Base-by-base conservation (phyloP, 2,797 vertebrate species). In the Galago senegalensis region DNA sequence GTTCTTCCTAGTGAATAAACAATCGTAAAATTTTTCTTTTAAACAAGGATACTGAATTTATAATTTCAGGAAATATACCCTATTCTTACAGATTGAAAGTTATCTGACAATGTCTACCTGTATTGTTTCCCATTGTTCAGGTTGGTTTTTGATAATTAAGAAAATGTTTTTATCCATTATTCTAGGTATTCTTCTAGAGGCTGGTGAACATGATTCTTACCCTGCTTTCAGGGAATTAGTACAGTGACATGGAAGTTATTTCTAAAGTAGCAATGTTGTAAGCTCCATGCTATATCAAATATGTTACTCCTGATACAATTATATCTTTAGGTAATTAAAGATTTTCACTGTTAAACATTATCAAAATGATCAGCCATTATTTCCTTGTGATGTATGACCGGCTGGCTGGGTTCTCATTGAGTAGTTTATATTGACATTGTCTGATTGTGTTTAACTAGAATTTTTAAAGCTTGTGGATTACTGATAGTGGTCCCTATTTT, bases 1-100 rank as follows among this genome's bases (percentile, higher is more conserved):
- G 46, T 94, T 95, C 23, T 84, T 84, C 63, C 61, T 0, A 89
- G 31, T 95, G 40, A 95, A 12, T 53, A 53, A n/a, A n/a, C 31
- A 67, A 67, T 67, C 16, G n/a, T 67, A 67, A 67, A n/a, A n/a
- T 67, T 7, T 7, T 21, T 75, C 16, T 83, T 94, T 7, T 85
- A 65, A 95, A 70, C 84, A 20, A 83, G 82, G 43, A 37, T 40
- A 77, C 21, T 25, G 85, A 89, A 81, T 7, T 69, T 21, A 84
- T 58, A 23, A 40, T 21, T 94, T 84, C 5, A 14, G 58, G 34
- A 77, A 92, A 79, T 87, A 27, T 3, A 79, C 40, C 2, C 0
- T 56, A 7, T 27, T 87, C 1, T 89, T 49, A 0, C 23, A 7
- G 23, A 86, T 84, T 95, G 13, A 82, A 84, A 75, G 7, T 43